phyloP scores from a whole-genome alignment of 2,797 vertebrate species.

The Bucorvus abyssinicus region DNA sequence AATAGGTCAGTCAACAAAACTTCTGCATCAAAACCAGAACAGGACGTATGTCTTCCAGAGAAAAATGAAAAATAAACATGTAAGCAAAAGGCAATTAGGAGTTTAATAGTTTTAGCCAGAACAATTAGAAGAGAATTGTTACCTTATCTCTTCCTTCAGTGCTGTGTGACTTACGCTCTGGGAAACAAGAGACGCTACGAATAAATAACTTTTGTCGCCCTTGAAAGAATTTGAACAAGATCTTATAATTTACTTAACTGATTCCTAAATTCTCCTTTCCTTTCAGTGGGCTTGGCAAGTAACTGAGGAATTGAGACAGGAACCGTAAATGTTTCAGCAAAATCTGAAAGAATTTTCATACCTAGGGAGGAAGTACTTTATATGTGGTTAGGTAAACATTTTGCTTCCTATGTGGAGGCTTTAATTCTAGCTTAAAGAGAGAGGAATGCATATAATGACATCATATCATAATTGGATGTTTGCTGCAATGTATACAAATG shows the following conservation, averaged over 20 bases:
- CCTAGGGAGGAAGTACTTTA: neutral
- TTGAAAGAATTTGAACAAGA: neutral
- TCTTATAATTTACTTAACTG: neutral
- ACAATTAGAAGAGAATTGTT: conserved; percentile 36
- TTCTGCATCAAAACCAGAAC: conserved; percentile 44
- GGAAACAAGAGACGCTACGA: neutral
- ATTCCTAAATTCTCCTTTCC: neutral
- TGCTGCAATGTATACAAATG: neutral
- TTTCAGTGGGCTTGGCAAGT: neutral
- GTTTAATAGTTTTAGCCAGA: conserved; percentile 15
- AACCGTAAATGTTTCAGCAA: neutral
- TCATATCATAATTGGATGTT: neutral
- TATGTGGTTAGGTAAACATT: neutral
- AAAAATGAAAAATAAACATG: conserved; percentile 42
- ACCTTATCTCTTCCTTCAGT: conserved; percentile 9
- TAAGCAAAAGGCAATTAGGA: conserved; percentile 46
- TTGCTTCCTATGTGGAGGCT: neutral
- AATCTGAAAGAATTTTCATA: neutral
- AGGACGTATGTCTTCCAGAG: conserved; percentile 21
- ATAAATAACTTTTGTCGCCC: neutral
- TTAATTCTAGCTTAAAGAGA: neutral
- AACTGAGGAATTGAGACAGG: neutral
- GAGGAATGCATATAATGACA: neutral
- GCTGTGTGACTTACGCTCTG: neutral
- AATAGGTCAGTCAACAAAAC: conserved; percentile 64